Evolutionary conservation across 2,113 vertebrate species (phyloP).

Genomic region (Meleagris gallopavo): DNA sequence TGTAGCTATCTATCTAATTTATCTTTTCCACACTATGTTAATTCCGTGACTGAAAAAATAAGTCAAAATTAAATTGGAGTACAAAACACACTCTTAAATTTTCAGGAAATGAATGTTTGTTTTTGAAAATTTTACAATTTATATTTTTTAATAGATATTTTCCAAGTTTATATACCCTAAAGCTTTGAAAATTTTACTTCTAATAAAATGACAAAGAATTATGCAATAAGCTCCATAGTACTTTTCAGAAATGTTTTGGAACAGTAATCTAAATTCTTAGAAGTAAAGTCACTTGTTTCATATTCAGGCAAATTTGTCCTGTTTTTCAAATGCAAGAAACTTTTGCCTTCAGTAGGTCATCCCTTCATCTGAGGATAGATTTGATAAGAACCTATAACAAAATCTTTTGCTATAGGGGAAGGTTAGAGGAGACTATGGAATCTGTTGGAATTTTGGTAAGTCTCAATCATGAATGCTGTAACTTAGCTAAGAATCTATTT

Average conservation of each 20-base stretch:
- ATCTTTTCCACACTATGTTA: not conserved
- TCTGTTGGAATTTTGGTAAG: not conserved
- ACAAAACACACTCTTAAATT: not conserved
- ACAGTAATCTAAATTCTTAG: not conserved
- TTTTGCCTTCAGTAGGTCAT: not conserved
- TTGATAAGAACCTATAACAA: not conserved
- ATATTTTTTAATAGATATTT: not conserved
- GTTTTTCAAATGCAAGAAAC: not conserved
- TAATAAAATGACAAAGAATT: not conserved
- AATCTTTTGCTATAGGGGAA: not conserved
- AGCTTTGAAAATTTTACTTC: not conserved
- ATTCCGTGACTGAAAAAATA: not conserved
- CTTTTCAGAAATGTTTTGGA: not conserved
- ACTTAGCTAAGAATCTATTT: not conserved
- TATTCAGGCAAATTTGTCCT: not conserved
- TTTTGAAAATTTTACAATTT: not conserved
- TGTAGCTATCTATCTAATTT: not conserved
- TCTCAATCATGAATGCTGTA: not conserved
- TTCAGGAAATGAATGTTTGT: not conserved
- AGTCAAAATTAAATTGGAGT: not conserved
- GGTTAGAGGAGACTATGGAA: not conserved
- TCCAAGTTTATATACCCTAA: not conserved
- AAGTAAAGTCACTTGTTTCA: not conserved
- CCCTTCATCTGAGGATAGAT: not conserved
- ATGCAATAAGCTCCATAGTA: not conserved